Conservation (phyloP, 2,888 invertebrate species). For the Leptinotarsa haldemani region DNA sequence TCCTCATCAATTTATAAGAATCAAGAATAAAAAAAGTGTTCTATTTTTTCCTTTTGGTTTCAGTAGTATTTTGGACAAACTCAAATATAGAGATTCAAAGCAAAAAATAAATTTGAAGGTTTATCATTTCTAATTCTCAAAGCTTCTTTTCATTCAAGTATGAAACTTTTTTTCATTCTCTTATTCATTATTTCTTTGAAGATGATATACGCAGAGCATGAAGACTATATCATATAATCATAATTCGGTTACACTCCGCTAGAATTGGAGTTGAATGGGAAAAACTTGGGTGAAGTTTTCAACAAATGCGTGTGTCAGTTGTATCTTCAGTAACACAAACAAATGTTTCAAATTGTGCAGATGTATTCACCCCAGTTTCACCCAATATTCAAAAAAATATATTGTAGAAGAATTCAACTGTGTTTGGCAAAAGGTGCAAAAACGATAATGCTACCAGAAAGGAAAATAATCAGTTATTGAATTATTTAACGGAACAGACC, state of each 20-base stretch:
- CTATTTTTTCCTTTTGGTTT: slow-evolving; percentile 14
- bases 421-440: slow-evolving; percentile 11
- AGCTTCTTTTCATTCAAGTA: too few species aligned
- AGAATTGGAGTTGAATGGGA: not conserved
- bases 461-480: not conserved
- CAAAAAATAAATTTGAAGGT: too few species aligned
- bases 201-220: not conserved
- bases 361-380: not conserved
- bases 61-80: not conserved
- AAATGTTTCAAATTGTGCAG: not conserved
- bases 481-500: too few species aligned
- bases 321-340: not conserved
- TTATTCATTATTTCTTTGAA: not conserved
- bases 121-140: too few species aligned
- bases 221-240: too few species aligned
- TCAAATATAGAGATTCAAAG: too few species aligned
- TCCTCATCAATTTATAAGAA: slow-evolving; percentile 26
- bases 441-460: slow-evolving; percentile 2
- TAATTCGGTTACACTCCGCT: too few species aligned
- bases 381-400: not conserved
- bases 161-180: too few species aligned
- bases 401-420: slow-evolving; percentile 16
- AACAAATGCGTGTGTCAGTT: too few species aligned
- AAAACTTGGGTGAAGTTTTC: not conserved
- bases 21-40: not conserved